Base-by-base conservation (phyloP, 2,113 vertebrate genomes). In the Manacus vitellinus region DNA sequence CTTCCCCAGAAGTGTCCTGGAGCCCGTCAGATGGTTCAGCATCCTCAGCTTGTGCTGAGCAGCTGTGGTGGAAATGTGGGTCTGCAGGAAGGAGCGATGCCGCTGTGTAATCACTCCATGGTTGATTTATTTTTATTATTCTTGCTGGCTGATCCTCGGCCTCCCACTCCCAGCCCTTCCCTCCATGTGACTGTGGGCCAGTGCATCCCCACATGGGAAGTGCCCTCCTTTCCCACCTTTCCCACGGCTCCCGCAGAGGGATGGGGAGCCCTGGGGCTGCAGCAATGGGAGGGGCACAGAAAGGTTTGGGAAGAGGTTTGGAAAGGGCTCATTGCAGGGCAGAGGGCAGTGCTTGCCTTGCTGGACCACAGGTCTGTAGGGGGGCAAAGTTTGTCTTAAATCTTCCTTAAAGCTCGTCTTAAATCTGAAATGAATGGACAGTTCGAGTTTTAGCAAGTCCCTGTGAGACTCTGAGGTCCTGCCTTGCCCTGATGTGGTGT, bases 181-280 rank as follows among this genome's bases (percentile, higher is more conserved):
- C 62, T 85, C 62, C 0, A 0, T 75, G 72, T 6, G 7, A 19
- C 72, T 22, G 52, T 0, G 0, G 82, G 39, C 43, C 56, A 31
- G 78, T 4, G 17, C 4, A 6, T 63, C 89, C 86, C 46, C 1
- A 1, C 2, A 5, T 0, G 5, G 74, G 88, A 77, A 0, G 2
- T 65, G 44, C 47, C 83, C 73, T 84, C 49, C 93, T 96, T 52
- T 52, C 51, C 25, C 25, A 28, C 51, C 25, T 52, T 52, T 92
- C 91, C 91, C 86, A 84, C 13, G 8, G 85, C 67, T 93, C 74
- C 49, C 0, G 0, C 52, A 4, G 27, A 21, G 68, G 66, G 55
- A 46, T 9, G 5, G 1, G 1, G 65, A 81, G 74, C 63, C 39
- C 52, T 0, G 1, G 54, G 43, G 55, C 72, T 86, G 88, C 80